Conservation (phyloP, 2,888 invertebrate genomes). For the Xanthia icteritia region DNA sequence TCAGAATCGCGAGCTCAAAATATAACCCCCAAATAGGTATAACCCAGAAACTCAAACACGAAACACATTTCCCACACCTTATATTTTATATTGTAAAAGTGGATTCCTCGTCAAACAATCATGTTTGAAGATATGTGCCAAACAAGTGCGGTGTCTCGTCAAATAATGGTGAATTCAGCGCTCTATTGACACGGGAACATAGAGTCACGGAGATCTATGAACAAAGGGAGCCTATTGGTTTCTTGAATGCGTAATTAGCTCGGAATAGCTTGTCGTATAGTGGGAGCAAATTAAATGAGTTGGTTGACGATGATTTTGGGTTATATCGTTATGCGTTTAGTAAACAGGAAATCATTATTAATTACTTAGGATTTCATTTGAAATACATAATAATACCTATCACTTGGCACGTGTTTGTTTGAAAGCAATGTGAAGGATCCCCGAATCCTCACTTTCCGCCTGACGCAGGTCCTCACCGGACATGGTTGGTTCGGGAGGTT, state of each 20-base stretch:
- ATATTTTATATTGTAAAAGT: slow-evolving; percentile 44
- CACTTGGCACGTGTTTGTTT: too few relatives aligned
- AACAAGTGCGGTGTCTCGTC: slow-evolving; percentile 60
- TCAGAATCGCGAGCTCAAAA: not conserved
- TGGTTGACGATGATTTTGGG: not conserved
- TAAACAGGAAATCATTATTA: not conserved
- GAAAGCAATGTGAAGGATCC: not conserved
- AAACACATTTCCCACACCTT: slow-evolving; percentile 38
- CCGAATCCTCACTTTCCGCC: too few relatives aligned
- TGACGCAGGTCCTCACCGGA: too few relatives aligned
- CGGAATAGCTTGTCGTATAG: slow-evolving; percentile 16
- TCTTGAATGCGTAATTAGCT: slow-evolving; percentile 50
- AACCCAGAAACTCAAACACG: slow-evolving; percentile 40
- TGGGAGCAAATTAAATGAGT: slow-evolving; percentile 6
- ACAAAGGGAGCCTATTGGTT: slow-evolving; percentile 37
- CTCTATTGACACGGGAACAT: slow-evolving; percentile 54
- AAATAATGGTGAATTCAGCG: slow-evolving; percentile 59
- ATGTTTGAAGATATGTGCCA: slow-evolving; percentile 56
- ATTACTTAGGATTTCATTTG: not conserved
- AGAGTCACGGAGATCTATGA: slow-evolving; percentile 22
- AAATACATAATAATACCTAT: not conserved
- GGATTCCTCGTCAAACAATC: slow-evolving; percentile 46
- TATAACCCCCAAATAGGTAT: slow-evolving; percentile 6
- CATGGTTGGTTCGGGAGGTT: too few relatives aligned
- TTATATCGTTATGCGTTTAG: not conserved